Percentiles rank a stretch among this genome's conserved stretches.
Evolutionary conservation across 2,113 vertebrate genomes (phyloP).

Genomic region (Neodon shergylaensis): DNA sequence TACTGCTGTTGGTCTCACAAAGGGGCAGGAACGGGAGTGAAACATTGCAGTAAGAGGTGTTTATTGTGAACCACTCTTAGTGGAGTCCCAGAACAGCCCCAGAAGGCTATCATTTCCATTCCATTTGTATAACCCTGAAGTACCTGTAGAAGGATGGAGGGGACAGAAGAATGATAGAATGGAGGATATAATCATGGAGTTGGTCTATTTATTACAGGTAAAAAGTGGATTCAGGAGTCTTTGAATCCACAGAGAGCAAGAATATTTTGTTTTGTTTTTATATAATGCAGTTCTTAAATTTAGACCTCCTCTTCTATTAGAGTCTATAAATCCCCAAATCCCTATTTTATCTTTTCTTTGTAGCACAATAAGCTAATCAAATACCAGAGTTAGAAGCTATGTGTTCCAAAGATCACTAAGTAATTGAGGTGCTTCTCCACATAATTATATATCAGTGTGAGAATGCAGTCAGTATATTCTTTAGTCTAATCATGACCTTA

Average conservation of each 20-base stretch:
- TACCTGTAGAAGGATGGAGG: background rate
- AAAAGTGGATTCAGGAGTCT: background rate
- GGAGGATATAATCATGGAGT: background rate
- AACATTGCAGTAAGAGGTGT: background rate
- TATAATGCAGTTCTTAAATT: background rate
- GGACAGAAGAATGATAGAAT: background rate
- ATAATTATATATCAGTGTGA: background rate
- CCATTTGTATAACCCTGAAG: background rate
- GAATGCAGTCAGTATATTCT: background rate
- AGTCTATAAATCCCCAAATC: background rate
- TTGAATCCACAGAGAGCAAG: background rate
- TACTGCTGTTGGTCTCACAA: background rate
- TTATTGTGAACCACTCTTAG: background rate
- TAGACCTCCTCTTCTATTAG: background rate
- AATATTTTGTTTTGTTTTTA: background rate
- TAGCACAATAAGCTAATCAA: background rate
- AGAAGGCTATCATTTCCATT: background rate
- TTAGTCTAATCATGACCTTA: background rate
- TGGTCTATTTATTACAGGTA: background rate
- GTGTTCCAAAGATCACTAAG: background rate
- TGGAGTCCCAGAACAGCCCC: background rate
- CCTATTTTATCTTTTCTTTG: conserved; percentile 33
- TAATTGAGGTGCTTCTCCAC: background rate
- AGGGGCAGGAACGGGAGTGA: background rate
- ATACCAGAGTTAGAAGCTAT: background rate